Base-by-base conservation (phyloP, 1,140 invertebrate genomes). In the Drosophila auraria region DNA sequence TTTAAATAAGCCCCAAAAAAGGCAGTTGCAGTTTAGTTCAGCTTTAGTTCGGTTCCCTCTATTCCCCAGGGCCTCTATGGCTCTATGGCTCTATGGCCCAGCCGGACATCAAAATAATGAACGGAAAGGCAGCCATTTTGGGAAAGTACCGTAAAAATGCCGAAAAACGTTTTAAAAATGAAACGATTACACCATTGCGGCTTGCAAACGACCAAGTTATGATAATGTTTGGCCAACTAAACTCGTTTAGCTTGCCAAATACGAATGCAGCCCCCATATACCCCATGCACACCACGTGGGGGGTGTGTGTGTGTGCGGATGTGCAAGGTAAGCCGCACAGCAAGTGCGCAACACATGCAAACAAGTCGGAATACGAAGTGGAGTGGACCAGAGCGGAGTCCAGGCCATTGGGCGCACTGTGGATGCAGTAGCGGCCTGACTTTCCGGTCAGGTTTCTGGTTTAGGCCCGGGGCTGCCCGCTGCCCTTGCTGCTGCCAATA, bases 191-290 rank as follows among this genome's bases (percentile, higher is more conserved):
- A 86, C 81, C 86, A 87, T 87, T 87, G 84, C 86, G 84, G 84
- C 84, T 75, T 90, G 86, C 86, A 87, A 87, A 87, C 84, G 84
- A 90, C 82, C 86, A 87, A 87, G 84, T 87, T 87, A 87, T 87
- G 84, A 87, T 87, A 87, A 87, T 87, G 84, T 90, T 87, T 87
- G 84, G 84, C 84, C 84, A 87, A 90, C 84, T 87, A 87, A 87
- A 87, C 86, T 87, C 86, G 84, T 87, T 87, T 87, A 87, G 84
- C 72, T 69, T 74, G 84, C 84, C 83, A 78, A 78, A 78, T 78
- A 62, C 62, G 62, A 68, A 27, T 77, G 47, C 51, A 17, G 27
- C 53, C 15, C 5, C 56, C 25, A 36, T 45, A 17, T 11, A 44
- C 20, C 45, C 36, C 27, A 30, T 30, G 27, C 27, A 30, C 27